These are phyloP conservation scores for Castor canadensis DNA, from an alignment of 2,113 vertebrate species.

Conservation along the genomic window DNA sequence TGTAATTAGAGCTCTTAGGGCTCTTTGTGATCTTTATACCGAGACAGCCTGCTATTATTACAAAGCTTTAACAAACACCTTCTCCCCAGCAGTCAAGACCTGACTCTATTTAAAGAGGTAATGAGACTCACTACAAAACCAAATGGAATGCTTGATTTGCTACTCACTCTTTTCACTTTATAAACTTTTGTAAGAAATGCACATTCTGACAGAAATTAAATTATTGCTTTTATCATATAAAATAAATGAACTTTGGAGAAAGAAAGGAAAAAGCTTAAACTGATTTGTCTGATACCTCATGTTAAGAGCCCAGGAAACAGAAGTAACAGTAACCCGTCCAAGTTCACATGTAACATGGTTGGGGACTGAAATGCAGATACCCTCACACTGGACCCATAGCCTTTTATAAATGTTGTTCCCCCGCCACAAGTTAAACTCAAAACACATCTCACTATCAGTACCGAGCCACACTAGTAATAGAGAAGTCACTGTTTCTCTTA, in stretches of 20 bases:
- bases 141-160: background rate
- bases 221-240: background rate
- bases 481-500: background rate
- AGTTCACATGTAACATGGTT: background rate
- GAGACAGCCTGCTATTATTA: slow-evolving; percentile 70
- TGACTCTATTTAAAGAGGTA: slow-evolving; percentile 53
- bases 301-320: background rate
- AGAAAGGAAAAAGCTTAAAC: background rate
- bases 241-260: background rate
- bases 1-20: slow-evolving; percentile 49
- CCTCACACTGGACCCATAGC: background rate
- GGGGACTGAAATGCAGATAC: background rate
- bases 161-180: background rate
- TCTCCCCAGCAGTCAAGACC: slow-evolving; percentile 6
- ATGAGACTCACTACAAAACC: background rate
- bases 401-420: background rate
- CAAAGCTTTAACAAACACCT: slow-evolving; percentile 48
- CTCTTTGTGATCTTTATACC: slow-evolving; percentile 32
- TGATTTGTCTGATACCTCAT: background rate
- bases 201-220: background rate
- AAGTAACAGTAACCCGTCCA: background rate
- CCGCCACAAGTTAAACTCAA: background rate
- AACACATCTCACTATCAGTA: background rate
- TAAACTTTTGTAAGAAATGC: background rate
- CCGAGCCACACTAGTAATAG: background rate